Conservation (phyloP, 2,797 vertebrate species). For the Alca torda region DNA sequence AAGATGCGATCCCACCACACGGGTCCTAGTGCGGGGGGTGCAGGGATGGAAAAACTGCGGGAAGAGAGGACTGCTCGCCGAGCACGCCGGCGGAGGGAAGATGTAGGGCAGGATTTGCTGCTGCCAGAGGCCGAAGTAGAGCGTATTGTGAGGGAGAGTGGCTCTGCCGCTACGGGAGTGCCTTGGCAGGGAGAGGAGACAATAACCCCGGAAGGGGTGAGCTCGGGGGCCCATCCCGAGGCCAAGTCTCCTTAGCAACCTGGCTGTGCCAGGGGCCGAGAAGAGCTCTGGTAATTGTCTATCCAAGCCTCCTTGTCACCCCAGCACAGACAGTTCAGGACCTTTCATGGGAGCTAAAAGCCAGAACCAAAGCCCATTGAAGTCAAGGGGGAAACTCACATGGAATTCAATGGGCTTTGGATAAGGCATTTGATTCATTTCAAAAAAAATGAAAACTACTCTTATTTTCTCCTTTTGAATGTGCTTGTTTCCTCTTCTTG, state of each 20-base stretch:
- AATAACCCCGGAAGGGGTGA: constrained; percentile 48
- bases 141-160: neutral
- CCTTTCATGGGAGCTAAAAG: constrained; percentile 65
- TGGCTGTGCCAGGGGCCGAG: constrained; percentile 32
- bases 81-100: rapidly evolving
- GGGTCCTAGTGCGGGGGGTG: rapidly evolving
- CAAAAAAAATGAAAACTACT: constrained; percentile 16
- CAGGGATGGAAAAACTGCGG: rapidly evolving
- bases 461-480: constrained; percentile 52
- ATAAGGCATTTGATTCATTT: constrained; percentile 39
- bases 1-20: rapidly evolving
- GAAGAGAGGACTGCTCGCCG: neutral
- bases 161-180: constrained; percentile 19
- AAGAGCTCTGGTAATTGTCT: constrained; percentile 56
- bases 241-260: constrained; percentile 69
- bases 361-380: constrained; percentile 66
- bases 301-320: constrained; percentile 29
- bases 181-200: constrained; percentile 42
- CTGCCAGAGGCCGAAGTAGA: neutral
- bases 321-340: constrained; percentile 64
- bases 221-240: neutral
- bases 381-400: constrained; percentile 46
- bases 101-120: neutral
- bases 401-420: constrained; percentile 60
- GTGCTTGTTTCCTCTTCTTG: constrained; percentile 62